Conservation (phyloP, 1,140 invertebrate species). For the Drosophila ironensis region DNA sequence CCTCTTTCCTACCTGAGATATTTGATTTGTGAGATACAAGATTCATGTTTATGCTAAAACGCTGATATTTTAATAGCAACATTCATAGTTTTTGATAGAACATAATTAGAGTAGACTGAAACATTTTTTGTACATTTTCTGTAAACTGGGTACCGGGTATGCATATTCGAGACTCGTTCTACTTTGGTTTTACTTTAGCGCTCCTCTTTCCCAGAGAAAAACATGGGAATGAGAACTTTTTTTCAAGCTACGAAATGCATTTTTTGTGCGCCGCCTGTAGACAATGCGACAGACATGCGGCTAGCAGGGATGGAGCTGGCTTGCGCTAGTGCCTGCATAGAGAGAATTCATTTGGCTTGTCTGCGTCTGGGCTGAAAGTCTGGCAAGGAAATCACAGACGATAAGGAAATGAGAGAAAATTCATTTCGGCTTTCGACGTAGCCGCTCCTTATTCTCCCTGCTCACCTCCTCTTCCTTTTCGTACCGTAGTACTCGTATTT, state of each 20-base stretch:
- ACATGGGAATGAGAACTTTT: slow-evolving; percentile 43
- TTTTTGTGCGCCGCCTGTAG: slow-evolving; percentile 69
- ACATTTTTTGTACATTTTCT: too few species aligned
- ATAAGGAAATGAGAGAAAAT: slow-evolving; percentile 80
- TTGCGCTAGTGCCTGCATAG: slow-evolving; percentile 60
- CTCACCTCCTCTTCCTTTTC: neutral
- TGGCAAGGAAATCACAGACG: slow-evolving; percentile 80
- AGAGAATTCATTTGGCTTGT: slow-evolving; percentile 69
- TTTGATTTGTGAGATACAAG: too few species aligned
- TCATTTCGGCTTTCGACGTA: slow-evolving; percentile 55
- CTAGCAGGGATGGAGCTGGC: neutral
- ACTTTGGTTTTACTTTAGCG: neutral
- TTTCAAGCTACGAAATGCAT: slow-evolving; percentile 72
- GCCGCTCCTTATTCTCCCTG: neutral
- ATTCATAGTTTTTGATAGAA: too few species aligned
- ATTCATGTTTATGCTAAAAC: too few species aligned
- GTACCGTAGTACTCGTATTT: slow-evolving; percentile 23
- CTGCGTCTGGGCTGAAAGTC: slow-evolving; percentile 41
- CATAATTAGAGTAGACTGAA: too few species aligned
- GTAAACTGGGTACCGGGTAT: too few species aligned
- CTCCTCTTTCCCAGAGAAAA: slow-evolving; percentile 11
- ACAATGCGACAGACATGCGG: slow-evolving; percentile 49
- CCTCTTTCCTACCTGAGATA: too few species aligned
- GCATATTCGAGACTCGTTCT: too few species aligned
- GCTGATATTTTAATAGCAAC: too few species aligned